These are phyloP conservation scores for Pristionchus fissidentatus DNA, from an alignment of 2,888 invertebrate genomes.

Conservation along the genomic window DNA sequence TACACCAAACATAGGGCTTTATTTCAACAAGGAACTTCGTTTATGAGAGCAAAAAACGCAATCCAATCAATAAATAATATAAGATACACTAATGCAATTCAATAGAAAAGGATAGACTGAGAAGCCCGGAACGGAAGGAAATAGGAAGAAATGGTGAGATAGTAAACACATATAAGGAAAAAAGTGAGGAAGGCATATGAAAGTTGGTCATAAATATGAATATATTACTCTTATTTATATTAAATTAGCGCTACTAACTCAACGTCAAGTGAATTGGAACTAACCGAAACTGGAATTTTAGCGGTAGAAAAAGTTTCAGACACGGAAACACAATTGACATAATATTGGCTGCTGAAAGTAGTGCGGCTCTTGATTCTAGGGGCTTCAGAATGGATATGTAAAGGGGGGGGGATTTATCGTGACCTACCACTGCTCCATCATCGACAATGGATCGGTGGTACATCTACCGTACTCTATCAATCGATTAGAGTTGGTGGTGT, in stretches of 20 bases:
- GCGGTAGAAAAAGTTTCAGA: neutral
- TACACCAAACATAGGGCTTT: too few relatives aligned
- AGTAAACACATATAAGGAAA: neutral
- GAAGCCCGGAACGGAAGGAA: slow-evolving; percentile 14
- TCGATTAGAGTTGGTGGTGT: slow-evolving; percentile 10
- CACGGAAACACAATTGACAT: neutral
- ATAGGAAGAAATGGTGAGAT: slow-evolving; percentile 7
- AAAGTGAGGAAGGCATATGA: slow-evolving; percentile 28
- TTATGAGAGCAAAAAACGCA: too few relatives aligned
- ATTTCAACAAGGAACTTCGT: too few relatives aligned
- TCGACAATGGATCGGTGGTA: too few relatives aligned
- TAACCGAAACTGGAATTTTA: slow-evolving; percentile 14
- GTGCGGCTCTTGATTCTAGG: too few relatives aligned
- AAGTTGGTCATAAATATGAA: slow-evolving; percentile 25
- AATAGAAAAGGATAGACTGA: slow-evolving; percentile 11
- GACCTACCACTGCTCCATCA: too few relatives aligned
- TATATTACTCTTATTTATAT: neutral
- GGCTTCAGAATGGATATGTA: slow-evolving; percentile 13
- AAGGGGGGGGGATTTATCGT: neutral
- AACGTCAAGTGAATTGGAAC: slow-evolving; percentile 37
- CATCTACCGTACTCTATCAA: too few relatives aligned
- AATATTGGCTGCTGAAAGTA: too few relatives aligned
- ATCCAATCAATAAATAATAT: too few relatives aligned
- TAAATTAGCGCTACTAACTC: slow-evolving; percentile 37
- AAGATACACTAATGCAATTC: neutral